These are phyloP conservation scores for Heteronetta atricapilla DNA, from an alignment of 2,113 vertebrate genomes.

Conservation along the genomic window DNA sequence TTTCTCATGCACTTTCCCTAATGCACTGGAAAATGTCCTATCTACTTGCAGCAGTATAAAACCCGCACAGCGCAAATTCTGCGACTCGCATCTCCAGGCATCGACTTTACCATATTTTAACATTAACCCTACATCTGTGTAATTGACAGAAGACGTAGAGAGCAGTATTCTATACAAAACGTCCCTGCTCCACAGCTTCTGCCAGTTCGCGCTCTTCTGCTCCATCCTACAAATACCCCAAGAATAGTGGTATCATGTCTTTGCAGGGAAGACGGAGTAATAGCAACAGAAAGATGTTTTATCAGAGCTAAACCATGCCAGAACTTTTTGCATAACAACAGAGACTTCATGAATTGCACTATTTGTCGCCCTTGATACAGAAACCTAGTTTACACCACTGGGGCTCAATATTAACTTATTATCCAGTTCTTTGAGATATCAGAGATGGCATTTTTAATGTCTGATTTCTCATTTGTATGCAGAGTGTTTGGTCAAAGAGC, in stretches of 20 bases:
- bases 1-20: not conserved
- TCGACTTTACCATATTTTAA: not conserved
- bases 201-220: not conserved
- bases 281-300: not conserved
- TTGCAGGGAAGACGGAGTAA: not conserved
- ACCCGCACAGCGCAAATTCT: not conserved
- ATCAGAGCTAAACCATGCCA: not conserved
- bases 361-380: not conserved
- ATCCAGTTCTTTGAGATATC: not conserved
- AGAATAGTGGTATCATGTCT: not conserved
- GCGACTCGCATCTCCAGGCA: not conserved
- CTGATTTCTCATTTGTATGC: not conserved
- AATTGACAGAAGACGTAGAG: not conserved
- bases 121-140: not conserved
- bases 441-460: not conserved
- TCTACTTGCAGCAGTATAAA: not conserved
- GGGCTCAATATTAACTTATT: not conserved
- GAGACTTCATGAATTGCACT: not conserved
- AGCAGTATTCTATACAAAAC: not conserved
- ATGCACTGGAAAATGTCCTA: not conserved
- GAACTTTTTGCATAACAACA: not conserved
- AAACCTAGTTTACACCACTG: not conserved
- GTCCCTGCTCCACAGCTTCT: not conserved
- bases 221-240: not conserved
- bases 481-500: not conserved